Base-by-base conservation (phyloP, 2,888 invertebrate species). In the Cosmia trapezina region DNA sequence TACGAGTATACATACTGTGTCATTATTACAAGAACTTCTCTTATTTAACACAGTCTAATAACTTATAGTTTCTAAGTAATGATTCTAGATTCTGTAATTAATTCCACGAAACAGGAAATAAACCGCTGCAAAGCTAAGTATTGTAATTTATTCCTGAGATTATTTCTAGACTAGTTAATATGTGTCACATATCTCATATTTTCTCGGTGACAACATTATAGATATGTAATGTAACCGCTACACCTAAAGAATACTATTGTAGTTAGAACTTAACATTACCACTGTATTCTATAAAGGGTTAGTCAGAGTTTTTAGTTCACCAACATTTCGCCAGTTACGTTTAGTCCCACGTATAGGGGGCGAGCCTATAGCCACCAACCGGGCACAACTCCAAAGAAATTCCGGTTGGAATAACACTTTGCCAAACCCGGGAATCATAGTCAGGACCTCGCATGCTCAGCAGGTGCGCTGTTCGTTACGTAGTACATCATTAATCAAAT, bases 151-250 rank as follows among this genome's bases (percentile, higher is more conserved):
- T 74, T 73, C 54, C 33, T 65, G 12, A 45, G 59, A 54, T 51
- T 49, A 64, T 56, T 73, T 61, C 12, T 51, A 37, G 14, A 37
- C 57, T 51, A 28, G 1, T 66, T 57, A 43, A 28, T 45, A 67
- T 67, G 49, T 37, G n/a, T n/a, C 28, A 22, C 57, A 17, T 57
- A 22, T 33, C 19, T 76, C 49, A 76, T 67, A 43, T 76, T 73
- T 43, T 76, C 57, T 67, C 19, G 57, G 22, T 76, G 43, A 73
- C 51, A 76, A 76, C 57, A n/a, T 67, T 73, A 17, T 33, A 28
- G 19, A 43, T 54, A 71, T 78, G 54, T 60, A 70, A 76, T 28
- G 54, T 60, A 70, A 76, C 60, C 41, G 28, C n/a, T 60, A 61
- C 71, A 45, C n/a, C 1, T 51, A 12, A 19, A 51, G 72, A 71